Evolutionary conservation across 2,888 invertebrate species (phyloP).

Genomic region (Netelia fuscicornis): DNA sequence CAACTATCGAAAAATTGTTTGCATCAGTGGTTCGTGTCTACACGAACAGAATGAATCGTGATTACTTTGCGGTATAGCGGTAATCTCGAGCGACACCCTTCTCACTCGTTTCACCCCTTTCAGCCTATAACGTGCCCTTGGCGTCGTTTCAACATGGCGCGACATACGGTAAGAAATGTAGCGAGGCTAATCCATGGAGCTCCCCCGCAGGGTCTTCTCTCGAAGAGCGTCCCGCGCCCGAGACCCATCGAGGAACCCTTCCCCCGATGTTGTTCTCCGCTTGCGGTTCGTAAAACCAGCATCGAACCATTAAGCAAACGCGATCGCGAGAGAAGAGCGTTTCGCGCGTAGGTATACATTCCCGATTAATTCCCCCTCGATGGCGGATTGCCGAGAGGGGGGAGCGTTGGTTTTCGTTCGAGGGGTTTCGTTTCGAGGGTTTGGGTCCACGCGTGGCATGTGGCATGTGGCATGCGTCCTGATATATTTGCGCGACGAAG

Average conservation of each 20-base stretch:
- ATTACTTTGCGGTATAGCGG: conserved; percentile 25
- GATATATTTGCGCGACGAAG: conserved; percentile 40
- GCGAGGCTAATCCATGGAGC: conserved; percentile 82
- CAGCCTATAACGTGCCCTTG: too few relatives aligned
- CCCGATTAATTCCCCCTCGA: conserved; percentile 1
- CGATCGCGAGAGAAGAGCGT: conserved; percentile 67
- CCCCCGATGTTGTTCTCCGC: conserved; percentile 35
- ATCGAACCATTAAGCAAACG: conserved; percentile 63
- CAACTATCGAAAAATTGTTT: conserved; percentile 35
- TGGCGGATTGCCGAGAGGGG: too few relatives aligned
- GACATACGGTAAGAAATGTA: conserved; percentile 84
- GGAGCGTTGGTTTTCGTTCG: not conserved
- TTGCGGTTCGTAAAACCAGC: conserved; percentile 61
- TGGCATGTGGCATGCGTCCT: conserved; percentile 69
- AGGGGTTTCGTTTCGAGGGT: conserved; percentile 35
- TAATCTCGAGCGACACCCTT: conserved; percentile 61
- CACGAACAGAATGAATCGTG: conserved; percentile 38
- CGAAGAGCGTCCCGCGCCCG: conserved; percentile 8
- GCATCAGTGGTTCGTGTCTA: conserved; percentile 36
- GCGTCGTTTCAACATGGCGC: conserved; percentile 25
- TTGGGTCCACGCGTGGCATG: conserved; percentile 54
- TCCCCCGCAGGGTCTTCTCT: conserved; percentile 55
- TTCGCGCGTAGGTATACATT: conserved; percentile 50
- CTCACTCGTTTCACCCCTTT: conserved; percentile 21
- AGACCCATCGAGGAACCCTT: conserved; percentile 54